Conservation (phyloP, 2,113 vertebrate species). For the Naja naja region DNA sequence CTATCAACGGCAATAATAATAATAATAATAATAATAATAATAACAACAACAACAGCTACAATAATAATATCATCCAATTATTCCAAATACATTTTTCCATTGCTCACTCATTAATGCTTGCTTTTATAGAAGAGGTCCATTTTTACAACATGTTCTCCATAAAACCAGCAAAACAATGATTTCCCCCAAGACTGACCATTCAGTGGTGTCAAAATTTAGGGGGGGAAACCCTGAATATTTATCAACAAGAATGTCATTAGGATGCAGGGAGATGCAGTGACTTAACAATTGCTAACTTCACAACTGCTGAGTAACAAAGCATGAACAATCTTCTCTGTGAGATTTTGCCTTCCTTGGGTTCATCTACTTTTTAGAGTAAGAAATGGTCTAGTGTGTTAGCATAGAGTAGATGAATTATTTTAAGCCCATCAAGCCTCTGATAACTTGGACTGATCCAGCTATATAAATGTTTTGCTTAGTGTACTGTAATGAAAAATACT, state of each 20-base stretch:
- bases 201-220: neutral
- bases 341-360: neutral
- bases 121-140: constrained; percentile 4
- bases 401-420: neutral
- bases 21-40: too few species aligned
- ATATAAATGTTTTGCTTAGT: neutral
- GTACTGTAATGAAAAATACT: neutral
- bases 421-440: neutral
- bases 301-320: neutral
- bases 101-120: constrained; percentile 1
- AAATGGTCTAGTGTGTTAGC: neutral
- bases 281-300: neutral
- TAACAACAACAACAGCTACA: too few species aligned
- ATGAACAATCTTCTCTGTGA: neutral
- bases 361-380: rapidly evolving
- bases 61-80: neutral
- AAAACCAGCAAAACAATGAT: neutral
- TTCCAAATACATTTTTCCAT: too few species aligned
- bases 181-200: constrained; percentile 1
- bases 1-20: too few species aligned
- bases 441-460: rapidly evolving
- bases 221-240: neutral
- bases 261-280: neutral
- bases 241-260: constrained; percentile 4
- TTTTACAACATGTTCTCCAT: neutral